These are phyloP conservation scores for Scaeva pyrastri DNA, from an alignment of 2,888 invertebrate species.

Conservation along the genomic window DNA sequence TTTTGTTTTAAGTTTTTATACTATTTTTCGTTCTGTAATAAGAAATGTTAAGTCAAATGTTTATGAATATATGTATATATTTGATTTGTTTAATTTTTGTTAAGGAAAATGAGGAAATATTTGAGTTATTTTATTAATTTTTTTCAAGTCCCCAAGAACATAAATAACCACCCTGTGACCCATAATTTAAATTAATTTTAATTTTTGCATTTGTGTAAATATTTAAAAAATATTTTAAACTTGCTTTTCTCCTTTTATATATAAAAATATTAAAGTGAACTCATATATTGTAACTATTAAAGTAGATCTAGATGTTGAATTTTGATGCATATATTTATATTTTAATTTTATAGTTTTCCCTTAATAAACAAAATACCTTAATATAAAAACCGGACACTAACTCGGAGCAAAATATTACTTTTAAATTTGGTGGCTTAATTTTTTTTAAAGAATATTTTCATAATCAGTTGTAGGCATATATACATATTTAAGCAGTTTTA, in stretches of 20 bases:
- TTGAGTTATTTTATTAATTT: conserved; percentile 55
- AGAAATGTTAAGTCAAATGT: conserved; percentile 26
- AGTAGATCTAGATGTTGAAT: conserved; percentile 61
- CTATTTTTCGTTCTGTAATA: not conserved
- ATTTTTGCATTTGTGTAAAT: conserved; percentile 64
- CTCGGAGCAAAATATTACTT: not conserved
- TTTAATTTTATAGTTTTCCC: not conserved
- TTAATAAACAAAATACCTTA: not conserved
- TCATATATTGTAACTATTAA: conserved; percentile 47
- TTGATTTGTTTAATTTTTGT: conserved; percentile 81
- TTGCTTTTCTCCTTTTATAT: conserved; percentile 52
- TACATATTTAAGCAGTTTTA: too few relatives aligned
- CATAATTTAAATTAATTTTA: conserved; percentile 31
- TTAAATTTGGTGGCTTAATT: not conserved
- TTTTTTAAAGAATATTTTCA: not conserved
- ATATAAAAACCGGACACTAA: not conserved
- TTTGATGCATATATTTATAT: conserved; percentile 47
- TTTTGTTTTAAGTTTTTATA: conserved; percentile 30
- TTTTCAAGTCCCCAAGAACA: conserved; percentile 37
- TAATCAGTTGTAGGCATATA: not conserved
- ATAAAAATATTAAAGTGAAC: conserved; percentile 27
- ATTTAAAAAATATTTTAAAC: conserved; percentile 44
- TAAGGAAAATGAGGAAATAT: conserved; percentile 76
- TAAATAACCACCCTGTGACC: conserved; percentile 26
- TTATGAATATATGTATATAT: conserved; percentile 41